A percentile compares a stretch with the other conserved stretches of the same genome.
These are phyloP conservation scores for Erythrolamprus reginae DNA, from an alignment of 2,113 vertebrate genomes.

Conservation along the genomic window DNA sequence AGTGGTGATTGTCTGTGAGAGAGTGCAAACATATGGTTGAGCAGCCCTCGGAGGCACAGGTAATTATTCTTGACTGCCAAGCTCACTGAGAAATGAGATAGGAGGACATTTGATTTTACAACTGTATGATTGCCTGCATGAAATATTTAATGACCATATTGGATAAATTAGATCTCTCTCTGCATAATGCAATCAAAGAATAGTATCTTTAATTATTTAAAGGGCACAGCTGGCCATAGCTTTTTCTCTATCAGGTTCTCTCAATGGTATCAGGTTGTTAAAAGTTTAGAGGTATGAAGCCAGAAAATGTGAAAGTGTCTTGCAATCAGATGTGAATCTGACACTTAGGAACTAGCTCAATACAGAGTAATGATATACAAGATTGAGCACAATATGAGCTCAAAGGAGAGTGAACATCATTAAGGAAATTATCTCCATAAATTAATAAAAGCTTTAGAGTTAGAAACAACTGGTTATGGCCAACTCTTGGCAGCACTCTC, in stretches of 20 bases:
- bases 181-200: conserved; percentile 45
- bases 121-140: conserved; percentile 39
- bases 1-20: neutral
- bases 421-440: conserved; percentile 3
- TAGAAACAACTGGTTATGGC: neutral
- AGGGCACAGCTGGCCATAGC: conserved; percentile 24
- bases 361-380: neutral
- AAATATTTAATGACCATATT: conserved; percentile 53
- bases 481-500: neutral
- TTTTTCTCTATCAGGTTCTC: conserved; percentile 41
- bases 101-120: conserved; percentile 47
- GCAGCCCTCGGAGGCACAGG: conserved; percentile 26
- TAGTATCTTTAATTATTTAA: conserved; percentile 58
- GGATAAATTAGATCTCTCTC: conserved; percentile 53
- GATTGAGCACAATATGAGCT: neutral
- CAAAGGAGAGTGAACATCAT: neutral
- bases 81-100: conserved; percentile 35
- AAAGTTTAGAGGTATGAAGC: conserved; percentile 37
- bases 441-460: neutral
- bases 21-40: conserved; percentile 1
- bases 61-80: conserved; percentile 35
- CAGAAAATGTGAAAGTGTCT: conserved; percentile 34
- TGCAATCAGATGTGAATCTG: neutral
- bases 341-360: neutral
- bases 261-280: conserved; percentile 29